phyloP scores from a whole-genome alignment of 92 coral and sea anemone genomes.

The Plumapathes pennacea region DNA sequence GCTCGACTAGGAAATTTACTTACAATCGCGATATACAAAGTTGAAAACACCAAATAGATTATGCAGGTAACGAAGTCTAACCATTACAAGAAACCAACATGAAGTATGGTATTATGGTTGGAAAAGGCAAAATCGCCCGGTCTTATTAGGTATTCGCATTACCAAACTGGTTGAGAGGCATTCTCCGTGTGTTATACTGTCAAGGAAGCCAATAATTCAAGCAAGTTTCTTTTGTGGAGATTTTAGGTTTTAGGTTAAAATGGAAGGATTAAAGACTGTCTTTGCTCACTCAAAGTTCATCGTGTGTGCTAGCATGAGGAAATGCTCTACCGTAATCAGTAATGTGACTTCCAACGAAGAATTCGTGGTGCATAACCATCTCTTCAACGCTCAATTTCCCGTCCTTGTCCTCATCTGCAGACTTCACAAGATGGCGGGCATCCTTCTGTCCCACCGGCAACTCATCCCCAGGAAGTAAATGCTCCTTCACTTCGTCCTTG shows the following conservation, averaged over 20 bases:
- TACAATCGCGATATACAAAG: too few species aligned
- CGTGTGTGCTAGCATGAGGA: slow-evolving; percentile 74
- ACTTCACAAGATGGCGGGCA: slow-evolving; percentile 72
- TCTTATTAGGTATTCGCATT: neutral
- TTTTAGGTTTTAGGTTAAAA: slow-evolving; percentile 1
- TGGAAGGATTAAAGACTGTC: neutral
- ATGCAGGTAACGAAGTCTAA: too few species aligned
- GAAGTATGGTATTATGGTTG: neutral
- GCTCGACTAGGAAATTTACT: too few species aligned
- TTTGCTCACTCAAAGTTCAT: slow-evolving; percentile 48
- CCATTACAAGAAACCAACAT: too few species aligned
- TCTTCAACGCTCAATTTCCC: slow-evolving; percentile 91
- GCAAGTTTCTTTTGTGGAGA: neutral
- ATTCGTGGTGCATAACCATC: slow-evolving; percentile 79
- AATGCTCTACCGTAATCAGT: slow-evolving; percentile 99
- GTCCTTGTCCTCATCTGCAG: slow-evolving; percentile 84
- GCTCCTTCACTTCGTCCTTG: slow-evolving; percentile 74
- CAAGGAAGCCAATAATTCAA: too few species aligned
- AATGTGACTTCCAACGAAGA: slow-evolving; percentile 96
- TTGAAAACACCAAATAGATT: too few species aligned
- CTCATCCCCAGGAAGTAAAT: slow-evolving; percentile 93
- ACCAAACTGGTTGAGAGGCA: neutral
- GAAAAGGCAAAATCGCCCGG: neutral
- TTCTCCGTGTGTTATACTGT: too few species aligned
- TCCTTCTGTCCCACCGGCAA: slow-evolving; percentile 83